Evolutionary conservation across 2,888 invertebrate species (phyloP).

Genomic region (Leptarthrus brevirostris): DNA sequence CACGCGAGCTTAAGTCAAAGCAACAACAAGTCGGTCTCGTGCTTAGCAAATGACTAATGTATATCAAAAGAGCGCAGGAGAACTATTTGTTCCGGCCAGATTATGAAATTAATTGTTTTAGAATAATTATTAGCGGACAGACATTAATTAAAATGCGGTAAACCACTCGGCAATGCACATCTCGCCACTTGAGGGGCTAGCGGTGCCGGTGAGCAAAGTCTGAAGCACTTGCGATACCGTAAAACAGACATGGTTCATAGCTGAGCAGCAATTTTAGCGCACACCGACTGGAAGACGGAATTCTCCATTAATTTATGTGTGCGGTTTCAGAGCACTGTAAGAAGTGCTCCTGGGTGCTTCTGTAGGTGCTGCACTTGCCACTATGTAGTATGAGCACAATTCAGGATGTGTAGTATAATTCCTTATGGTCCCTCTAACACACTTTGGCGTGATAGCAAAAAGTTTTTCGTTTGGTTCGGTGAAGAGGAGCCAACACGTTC

Average conservation of each 20-base stretch:
- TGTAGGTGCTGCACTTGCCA: no score
- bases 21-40: slow-evolving; percentile 23
- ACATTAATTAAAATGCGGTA: slow-evolving; percentile 44
- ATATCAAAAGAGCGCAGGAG: slow-evolving; percentile 6
- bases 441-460: slow-evolving; percentile 15
- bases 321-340: slow-evolving; percentile 6
- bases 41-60: neutral
- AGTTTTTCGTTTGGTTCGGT: slow-evolving; percentile 15
- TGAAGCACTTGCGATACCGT: slow-evolving; percentile 39
- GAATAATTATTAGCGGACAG: slow-evolving; percentile 40
- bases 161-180: slow-evolving; percentile 40
- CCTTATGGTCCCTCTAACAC: slow-evolving; percentile 34
- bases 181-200: neutral
- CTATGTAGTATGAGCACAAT: no score
- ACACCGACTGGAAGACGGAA: slow-evolving; percentile 34
- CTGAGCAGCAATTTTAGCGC: slow-evolving; percentile 27
- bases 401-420: slow-evolving; percentile 34
- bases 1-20: neutral
- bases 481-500: neutral
- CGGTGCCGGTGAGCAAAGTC: slow-evolving; percentile 3
- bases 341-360: neutral
- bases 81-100: slow-evolving; percentile 45
- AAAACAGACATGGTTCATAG: slow-evolving; percentile 37
- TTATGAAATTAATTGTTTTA: slow-evolving; percentile 44
- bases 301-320: slow-evolving; percentile 39